Evolutionary conservation across 2,888 invertebrate species (phyloP).

Genomic region (Papilio gigon): DNA sequence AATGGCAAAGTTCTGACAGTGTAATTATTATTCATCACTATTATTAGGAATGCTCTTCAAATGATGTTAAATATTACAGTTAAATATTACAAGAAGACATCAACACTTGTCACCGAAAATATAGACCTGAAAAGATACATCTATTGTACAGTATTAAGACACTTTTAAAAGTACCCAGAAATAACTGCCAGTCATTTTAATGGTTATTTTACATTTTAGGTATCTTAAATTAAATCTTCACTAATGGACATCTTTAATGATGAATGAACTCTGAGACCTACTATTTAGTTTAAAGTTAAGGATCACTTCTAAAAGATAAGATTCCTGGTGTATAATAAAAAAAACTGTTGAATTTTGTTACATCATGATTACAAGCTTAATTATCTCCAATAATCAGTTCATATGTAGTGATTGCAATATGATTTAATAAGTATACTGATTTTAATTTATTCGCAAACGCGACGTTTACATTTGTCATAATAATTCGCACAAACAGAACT

Average conservation of each 20-base stretch:
- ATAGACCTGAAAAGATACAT: background rate
- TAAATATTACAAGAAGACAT: background rate
- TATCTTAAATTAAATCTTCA: too few relatives aligned
- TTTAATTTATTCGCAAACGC: conserved; percentile 26
- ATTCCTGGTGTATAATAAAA: too few relatives aligned
- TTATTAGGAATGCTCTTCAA: background rate
- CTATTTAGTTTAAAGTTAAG: too few relatives aligned
- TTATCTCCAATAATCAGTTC: too few relatives aligned
- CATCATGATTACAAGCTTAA: too few relatives aligned
- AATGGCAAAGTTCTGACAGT: conserved; percentile 36
- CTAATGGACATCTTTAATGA: too few relatives aligned
- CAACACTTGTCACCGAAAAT: background rate
- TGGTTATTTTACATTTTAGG: too few relatives aligned
- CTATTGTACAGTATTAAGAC: background rate
- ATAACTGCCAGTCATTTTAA: too few relatives aligned
- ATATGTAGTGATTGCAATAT: background rate
- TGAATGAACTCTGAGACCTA: too few relatives aligned
- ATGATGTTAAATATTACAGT: background rate
- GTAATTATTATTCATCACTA: conserved; percentile 37
- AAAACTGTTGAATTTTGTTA: too few relatives aligned
- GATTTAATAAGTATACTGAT: conserved; percentile 24
- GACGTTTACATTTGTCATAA: conserved; percentile 35
- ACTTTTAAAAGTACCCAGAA: background rate
- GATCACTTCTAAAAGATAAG: too few relatives aligned
- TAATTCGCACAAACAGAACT: conserved; percentile 30